Evolutionary conservation across 2,113 vertebrate species (phyloP).

Genomic region (Alethe castanea): DNA sequence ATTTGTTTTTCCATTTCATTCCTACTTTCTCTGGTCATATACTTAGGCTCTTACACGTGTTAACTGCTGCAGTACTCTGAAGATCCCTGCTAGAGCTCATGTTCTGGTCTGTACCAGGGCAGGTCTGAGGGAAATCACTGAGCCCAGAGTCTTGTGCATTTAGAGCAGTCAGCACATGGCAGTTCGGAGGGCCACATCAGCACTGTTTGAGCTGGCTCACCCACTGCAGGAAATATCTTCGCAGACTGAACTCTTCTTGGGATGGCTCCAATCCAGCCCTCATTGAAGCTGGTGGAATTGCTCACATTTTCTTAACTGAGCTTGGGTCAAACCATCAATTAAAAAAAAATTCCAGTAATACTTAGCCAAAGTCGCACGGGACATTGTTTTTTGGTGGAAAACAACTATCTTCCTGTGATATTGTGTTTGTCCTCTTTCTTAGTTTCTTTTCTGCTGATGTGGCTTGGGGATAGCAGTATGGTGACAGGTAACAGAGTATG

Average conservation of each 20-base stretch:
- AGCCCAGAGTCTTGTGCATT: not conserved
- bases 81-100: not conserved
- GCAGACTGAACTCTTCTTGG: not conserved
- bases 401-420: not conserved
- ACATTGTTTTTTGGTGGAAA: slow-evolving; percentile 2
- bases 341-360: not conserved
- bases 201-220: slow-evolving; percentile 24
- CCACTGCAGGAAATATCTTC: slow-evolving; percentile 33
- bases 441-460: not conserved
- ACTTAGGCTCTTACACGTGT: accelerated
- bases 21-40: not conserved
- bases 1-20: not conserved
- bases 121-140: not conserved
- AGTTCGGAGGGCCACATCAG: slow-evolving; percentile 38
- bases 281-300: not conserved
- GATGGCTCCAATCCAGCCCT: not conserved
- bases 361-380: not conserved
- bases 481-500: not conserved
- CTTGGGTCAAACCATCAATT: not conserved
- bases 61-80: not conserved
- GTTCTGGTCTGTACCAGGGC: not conserved
- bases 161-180: not conserved
- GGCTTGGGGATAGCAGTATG: not conserved
- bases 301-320: not conserved
- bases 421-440: not conserved